Evolutionary conservation across 1,140 invertebrate genomes (phyloP).

Genomic region (Olivierus martensii): DNA sequence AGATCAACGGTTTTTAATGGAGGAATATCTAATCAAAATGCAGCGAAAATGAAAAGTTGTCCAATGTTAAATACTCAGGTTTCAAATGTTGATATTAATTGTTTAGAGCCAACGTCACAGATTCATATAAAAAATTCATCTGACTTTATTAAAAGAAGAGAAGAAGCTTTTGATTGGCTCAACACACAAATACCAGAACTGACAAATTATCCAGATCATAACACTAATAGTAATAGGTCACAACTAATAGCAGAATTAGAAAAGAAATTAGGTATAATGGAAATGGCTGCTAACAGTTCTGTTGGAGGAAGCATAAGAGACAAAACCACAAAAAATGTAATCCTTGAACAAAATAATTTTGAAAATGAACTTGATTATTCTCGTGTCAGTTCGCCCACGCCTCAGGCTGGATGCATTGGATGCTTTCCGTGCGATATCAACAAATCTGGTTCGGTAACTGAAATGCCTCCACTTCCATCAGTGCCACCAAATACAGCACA

Average conservation of each 20-base stretch:
- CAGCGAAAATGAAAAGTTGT: not conserved
- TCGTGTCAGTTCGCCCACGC: not conserved
- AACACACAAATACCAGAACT: constrained; percentile 27
- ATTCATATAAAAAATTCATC: constrained; percentile 2
- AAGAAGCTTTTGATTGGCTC: constrained; percentile 32
- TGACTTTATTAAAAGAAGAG: constrained; percentile 8
- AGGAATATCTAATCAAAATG: not conserved
- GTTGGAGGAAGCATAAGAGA: constrained; percentile 7
- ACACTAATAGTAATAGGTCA: not conserved
- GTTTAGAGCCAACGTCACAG: not conserved
- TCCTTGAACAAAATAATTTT: not conserved
- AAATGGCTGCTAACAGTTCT: constrained; percentile 36
- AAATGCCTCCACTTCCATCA: constrained; percentile 8
- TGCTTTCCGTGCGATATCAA: constrained; percentile 7
- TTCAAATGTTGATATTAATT: too few relatives aligned
- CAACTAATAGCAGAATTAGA: constrained; percentile 44
- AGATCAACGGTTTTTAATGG: too few relatives aligned
- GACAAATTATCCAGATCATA: not conserved
- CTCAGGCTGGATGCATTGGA: not conserved
- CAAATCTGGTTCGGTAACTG: not conserved
- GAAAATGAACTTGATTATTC: not conserved
- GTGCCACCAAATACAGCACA: constrained; percentile 18
- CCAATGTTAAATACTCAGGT: not conserved
- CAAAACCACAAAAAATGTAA: not conserved
- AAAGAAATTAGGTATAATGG: constrained; percentile 41